Percentiles rank a stretch among this genome's conserved stretches.
Conservation (phyloP, 2,888 invertebrate species). For the Caenorhabditis sp. region DNA sequence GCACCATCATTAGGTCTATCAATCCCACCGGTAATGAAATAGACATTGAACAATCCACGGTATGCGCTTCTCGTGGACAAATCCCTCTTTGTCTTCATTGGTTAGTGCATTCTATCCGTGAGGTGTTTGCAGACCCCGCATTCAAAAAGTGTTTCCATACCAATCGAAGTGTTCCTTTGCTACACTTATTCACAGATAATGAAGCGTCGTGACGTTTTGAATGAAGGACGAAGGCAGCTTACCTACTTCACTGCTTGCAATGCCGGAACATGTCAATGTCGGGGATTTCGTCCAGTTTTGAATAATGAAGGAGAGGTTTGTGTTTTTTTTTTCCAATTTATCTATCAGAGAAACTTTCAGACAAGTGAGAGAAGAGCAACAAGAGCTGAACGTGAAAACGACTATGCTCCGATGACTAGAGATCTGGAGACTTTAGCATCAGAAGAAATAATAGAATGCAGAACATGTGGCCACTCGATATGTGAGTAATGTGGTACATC, state of each 20-base stretch:
- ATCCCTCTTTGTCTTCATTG: too few species aligned
- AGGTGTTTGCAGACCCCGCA: constrained; percentile 40
- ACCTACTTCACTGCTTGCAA: constrained; percentile 52
- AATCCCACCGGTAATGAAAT: too few species aligned
- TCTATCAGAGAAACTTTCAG: background rate
- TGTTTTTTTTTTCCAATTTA: background rate
- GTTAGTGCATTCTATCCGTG: background rate
- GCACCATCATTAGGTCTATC: too few species aligned
- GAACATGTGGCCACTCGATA: constrained; percentile 54
- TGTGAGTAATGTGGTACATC: constrained; percentile 4
- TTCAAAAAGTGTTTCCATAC: constrained; percentile 13
- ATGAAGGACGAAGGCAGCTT: constrained; percentile 37
- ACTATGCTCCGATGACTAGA: constrained; percentile 51
- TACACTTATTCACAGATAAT: constrained; percentile 2
- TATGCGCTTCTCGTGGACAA: too few species aligned
- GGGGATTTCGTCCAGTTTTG: constrained; percentile 50
- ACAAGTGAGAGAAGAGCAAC: constrained; percentile 14
- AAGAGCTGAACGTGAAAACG: constrained; percentile 44
- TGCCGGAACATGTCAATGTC: constrained; percentile 49
- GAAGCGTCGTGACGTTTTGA: constrained; percentile 42
- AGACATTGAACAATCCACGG: too few species aligned
- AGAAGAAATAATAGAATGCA: constrained; percentile 45
- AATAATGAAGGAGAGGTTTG: constrained; percentile 38
- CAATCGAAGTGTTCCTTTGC: background rate
- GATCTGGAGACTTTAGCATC: constrained; percentile 44